Conservation (phyloP, 2,113 vertebrate species). For the Cyprinus carpio region DNA sequence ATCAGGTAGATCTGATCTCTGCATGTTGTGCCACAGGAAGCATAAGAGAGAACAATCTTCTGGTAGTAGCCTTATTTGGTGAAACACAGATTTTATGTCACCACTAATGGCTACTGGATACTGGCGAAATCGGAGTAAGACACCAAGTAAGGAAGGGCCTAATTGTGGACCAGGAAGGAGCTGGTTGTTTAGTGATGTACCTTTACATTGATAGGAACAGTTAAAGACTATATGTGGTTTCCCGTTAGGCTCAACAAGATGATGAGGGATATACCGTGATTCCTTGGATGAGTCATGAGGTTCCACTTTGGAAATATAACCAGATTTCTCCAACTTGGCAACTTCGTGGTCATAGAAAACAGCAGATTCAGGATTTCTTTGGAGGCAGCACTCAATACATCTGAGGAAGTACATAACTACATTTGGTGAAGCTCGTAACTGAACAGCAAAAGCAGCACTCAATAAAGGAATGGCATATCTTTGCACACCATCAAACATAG, state of each 20-base stretch:
- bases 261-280: neutral
- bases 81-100: conserved; percentile 4
- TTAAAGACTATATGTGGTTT: neutral
- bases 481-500: neutral
- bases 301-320: neutral
- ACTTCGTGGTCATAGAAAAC: neutral
- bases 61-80: neutral
- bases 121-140: neutral
- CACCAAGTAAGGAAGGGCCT: neutral
- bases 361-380: neutral
- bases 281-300: neutral
- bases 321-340: neutral
- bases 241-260: neutral
- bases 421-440: neutral
- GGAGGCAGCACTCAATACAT: neutral
- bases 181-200: neutral
- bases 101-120: neutral
- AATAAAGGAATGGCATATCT: conserved; percentile 6
- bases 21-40: neutral
- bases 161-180: neutral
- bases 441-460: neutral
- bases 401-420: neutral
- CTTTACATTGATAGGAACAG: neutral
- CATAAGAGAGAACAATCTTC: neutral
- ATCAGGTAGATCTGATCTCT: neutral